Conservation (phyloP, 2,888 invertebrate species). For the Pyrochroa serraticornis region DNA sequence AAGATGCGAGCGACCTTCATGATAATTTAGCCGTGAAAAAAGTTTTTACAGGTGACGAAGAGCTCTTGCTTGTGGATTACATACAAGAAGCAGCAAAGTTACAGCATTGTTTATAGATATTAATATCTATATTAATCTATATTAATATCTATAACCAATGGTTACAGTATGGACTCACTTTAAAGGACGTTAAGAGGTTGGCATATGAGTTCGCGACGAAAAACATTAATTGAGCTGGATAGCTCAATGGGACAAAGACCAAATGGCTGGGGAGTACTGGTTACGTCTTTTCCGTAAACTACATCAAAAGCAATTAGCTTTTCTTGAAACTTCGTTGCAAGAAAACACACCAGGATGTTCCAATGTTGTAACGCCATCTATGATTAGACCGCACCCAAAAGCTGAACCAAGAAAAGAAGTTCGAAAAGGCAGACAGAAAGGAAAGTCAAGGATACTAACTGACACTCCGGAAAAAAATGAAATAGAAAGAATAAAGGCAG, state of each 20-base stretch:
- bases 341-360: too few relatives aligned
- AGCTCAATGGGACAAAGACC: slow-evolving; percentile 25
- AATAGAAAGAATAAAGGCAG: too few relatives aligned
- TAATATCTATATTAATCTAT: too few relatives aligned
- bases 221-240: slow-evolving; percentile 32
- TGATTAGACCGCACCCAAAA: slow-evolving; percentile 19
- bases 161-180: slow-evolving; percentile 30
- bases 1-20: too few relatives aligned
- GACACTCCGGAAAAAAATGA: slow-evolving; percentile 32
- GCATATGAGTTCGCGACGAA: slow-evolving; percentile 32
- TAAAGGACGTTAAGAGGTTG: slow-evolving; percentile 15
- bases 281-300: slow-evolving; percentile 19
- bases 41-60: slow-evolving; percentile 8
- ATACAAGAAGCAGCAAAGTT: slow-evolving; percentile 9
- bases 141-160: too few relatives aligned
- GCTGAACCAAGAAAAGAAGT: slow-evolving; percentile 19
- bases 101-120: too few relatives aligned
- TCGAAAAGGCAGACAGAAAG: slow-evolving; percentile 20
- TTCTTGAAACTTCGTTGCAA: too few relatives aligned
- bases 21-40: background rate
- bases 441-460: slow-evolving; percentile 28
- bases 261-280: slow-evolving; percentile 28
- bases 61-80: background rate
- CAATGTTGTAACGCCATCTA: too few relatives aligned
- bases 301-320: slow-evolving; percentile 27